phyloP scores from a whole-genome alignment of 1,140 invertebrate genomes.

The Leptinotarsa lineolata region DNA sequence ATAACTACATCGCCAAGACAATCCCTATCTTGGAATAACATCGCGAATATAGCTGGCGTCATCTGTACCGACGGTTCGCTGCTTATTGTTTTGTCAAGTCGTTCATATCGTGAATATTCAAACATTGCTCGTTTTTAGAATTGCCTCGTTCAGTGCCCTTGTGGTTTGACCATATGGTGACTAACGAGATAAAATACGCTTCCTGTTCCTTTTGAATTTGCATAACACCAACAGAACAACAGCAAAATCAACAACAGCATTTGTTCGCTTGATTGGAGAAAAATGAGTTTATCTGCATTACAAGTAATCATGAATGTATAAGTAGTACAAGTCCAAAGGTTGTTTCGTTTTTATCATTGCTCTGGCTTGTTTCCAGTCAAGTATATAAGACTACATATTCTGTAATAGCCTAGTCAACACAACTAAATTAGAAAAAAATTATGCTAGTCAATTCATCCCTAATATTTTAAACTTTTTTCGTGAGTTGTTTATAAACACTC shows the following conservation, averaged over 20 bases:
- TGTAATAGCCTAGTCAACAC: background rate
- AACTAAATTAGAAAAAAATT: too few relatives aligned
- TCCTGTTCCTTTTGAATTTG: constrained; percentile 2
- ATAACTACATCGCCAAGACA: background rate
- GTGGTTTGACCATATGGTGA: constrained; percentile 3
- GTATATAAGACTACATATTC: background rate
- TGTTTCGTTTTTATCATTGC: background rate
- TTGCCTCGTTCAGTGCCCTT: background rate
- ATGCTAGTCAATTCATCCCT: too few relatives aligned
- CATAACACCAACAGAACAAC: constrained; percentile 8
- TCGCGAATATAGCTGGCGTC: background rate
- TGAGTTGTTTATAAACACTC: too few relatives aligned
- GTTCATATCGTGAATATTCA: constrained; percentile 8
- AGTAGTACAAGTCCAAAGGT: background rate
- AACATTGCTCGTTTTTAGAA: constrained; percentile 5
- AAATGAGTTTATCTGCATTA: constrained; percentile 4
- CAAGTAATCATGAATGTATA: constrained; percentile 4
- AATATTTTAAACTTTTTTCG: too few relatives aligned
- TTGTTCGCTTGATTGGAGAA: constrained; percentile 4
- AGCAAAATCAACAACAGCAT: background rate
- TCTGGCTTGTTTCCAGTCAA: background rate
- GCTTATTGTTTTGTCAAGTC: constrained; percentile 7
- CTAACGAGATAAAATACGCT: constrained; percentile 3
- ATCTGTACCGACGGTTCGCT: background rate
- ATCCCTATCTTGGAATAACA: constrained; percentile 1